Base-by-base conservation (phyloP, 2,888 invertebrate genomes). In the Meteorus colon region DNA sequence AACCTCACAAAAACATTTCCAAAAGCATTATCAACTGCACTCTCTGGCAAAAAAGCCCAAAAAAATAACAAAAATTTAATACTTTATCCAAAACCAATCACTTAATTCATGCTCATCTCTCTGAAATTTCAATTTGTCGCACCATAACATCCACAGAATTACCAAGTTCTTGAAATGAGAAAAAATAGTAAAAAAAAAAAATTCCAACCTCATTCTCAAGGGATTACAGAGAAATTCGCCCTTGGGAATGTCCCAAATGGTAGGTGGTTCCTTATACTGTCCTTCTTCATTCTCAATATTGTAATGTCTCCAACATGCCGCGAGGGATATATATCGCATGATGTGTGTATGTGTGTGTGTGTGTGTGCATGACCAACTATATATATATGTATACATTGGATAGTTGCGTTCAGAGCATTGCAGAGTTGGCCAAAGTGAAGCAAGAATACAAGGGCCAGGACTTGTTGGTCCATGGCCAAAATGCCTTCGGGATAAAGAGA, bases 251-350 rank as follows among this genome's bases (percentile, higher is more conserved):
- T 34, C 37, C 19, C 37, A 34, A 31, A 31, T 31, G 29, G 62
- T 12, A n/a, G 62, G n/a, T 62, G 29, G 62, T 65, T n/a, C 10
- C 19, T 24, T 65, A 37, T n/a, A 34, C 65, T 55, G 55, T 55
- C 55, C 55, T 55, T 55, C 55, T 19, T 55, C 55, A 55, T 55
- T 37, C 65, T n/a, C 37, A 37, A 65, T 37, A 65, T 65, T 65
- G 65, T 65, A 65, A 65, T 65, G 65, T 65, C 34, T 6, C 19
- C 34, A 65, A 65, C 65, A 65, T 65, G 65, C 65, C 37, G 34
- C 37, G 10, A 24, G 65, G 37, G 34, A 65, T 65, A 34, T 19
- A 65, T 37, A 31, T 63, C 14, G 41, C 6, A 41, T 41, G 41
- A 41, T n/a, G n/a, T 48, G n/a, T 45, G 2, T 45, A 2, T 34